Percentiles rank a stretch among this genome's conserved stretches.
These are phyloP conservation scores for Hassar affinis DNA, from an alignment of 2,113 vertebrate genomes.

Conservation along the genomic window DNA sequence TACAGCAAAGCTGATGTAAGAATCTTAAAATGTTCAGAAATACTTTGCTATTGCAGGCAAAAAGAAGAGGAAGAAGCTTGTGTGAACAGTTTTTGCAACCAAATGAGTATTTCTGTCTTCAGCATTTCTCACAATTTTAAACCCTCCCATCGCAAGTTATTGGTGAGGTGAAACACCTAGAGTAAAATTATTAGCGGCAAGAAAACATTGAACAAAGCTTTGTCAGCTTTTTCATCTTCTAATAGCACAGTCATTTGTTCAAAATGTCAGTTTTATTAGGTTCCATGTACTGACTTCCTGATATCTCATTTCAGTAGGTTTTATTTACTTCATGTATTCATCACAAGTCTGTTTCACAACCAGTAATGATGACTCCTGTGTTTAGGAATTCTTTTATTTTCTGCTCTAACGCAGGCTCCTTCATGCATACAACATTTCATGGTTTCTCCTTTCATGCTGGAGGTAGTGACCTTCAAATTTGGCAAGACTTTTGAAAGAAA, in stretches of 20 bases:
- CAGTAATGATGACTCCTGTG: background rate
- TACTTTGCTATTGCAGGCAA: background rate
- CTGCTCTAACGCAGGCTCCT: background rate
- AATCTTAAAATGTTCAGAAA: constrained; percentile 4
- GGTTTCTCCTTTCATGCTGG: background rate
- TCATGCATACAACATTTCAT: background rate
- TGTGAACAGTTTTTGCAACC: background rate
- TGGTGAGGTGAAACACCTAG: background rate
- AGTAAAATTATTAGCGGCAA: background rate
- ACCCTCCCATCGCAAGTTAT: background rate
- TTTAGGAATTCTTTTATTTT: background rate
- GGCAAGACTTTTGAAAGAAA: background rate
- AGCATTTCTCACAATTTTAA: background rate
- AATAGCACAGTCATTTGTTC: background rate
- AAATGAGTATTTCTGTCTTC: background rate
- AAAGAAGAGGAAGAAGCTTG: background rate
- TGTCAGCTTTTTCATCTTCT: background rate
- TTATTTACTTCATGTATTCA: background rate
- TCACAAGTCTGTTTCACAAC: background rate
- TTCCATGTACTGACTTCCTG: background rate
- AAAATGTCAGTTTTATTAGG: background rate
- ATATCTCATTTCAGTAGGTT: background rate
- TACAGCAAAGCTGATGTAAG: background rate
- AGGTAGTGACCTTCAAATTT: background rate
- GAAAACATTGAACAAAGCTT: background rate